Percentiles rank a stretch among this genome's conserved stretches.
Evolutionary conservation across 2,888 invertebrate species (phyloP).

Genomic region (Tridacna gigas): DNA sequence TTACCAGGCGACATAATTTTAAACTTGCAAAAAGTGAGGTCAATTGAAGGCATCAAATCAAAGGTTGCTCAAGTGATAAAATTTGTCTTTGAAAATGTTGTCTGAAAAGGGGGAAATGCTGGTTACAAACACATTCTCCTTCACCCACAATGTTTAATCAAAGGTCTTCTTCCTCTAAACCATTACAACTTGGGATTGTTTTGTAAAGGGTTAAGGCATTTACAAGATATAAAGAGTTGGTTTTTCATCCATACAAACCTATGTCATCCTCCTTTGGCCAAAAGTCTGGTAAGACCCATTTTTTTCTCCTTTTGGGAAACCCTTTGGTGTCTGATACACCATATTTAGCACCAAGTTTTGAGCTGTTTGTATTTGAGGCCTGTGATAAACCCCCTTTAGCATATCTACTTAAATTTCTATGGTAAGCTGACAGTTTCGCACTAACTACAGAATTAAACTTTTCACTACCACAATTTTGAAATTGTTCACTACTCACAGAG

Average conservation of each 20-base stretch:
- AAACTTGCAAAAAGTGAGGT: no score
- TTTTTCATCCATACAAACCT: slow-evolving; percentile 32
- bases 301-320: slow-evolving; percentile 38
- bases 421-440: neutral
- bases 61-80: no score
- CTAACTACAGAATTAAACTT: neutral
- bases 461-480: neutral
- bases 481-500: neutral
- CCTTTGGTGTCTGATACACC: neutral
- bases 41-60: no score
- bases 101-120: no score
- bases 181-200: no score
- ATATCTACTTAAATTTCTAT: neutral
- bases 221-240: no score
- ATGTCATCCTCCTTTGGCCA: slow-evolving; percentile 46
- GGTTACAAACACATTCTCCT: no score
- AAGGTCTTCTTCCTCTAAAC: no score
- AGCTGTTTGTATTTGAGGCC: neutral
- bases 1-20: no score
- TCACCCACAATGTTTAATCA: no score
- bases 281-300: slow-evolving; percentile 56
- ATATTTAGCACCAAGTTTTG: slow-evolving; percentile 10
- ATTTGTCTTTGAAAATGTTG: no score
- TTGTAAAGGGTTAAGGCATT: no score
- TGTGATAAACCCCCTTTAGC: neutral